Base-by-base conservation (phyloP, 2,797 vertebrate species). In the Danio kyathit region DNA sequence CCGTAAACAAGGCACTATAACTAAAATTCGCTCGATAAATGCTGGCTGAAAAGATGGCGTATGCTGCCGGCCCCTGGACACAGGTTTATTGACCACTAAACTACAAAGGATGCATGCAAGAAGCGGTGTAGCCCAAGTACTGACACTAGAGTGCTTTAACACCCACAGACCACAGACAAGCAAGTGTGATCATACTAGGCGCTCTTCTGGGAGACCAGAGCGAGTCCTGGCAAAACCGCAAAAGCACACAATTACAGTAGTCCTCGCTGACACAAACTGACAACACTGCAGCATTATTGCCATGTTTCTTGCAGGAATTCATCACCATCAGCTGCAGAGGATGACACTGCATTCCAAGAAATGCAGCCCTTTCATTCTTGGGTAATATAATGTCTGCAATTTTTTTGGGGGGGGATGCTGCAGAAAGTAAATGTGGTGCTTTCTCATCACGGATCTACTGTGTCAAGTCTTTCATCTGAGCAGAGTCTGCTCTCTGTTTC, bases 31-130 rank as follows among this genome's bases (percentile, higher is more conserved):
- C 79, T 87, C 81, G 70, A 89, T 90, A 88, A 87, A 83, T 21
- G 79, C 79, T 74, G 60, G 59, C 84, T 70, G 79, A 87, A 86
- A 84, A 69, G 74, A 88, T 81, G 65, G 79, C 81, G 74, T 29
- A 29, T 29, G 78, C 82, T 63, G 73, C 83, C 76, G 29, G 80
- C 82, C 84, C 73, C 80, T 64, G 77, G 85, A 84, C 84, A 82
- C 82, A 44, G 17, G 74, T 86, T 87, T 88, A 89, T 87, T 86
- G 85, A 88, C 76, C 85, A 81, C 86, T 87, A 86, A 87, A 89
- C 84, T 87, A 82, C 81, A 85, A 84, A 40, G 54, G 80, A 84
- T 82, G 79, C 29, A 54, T 74, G 60, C 38, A 46, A 5, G 59
- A 76, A 81, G 70, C 57, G 8, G 59, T 71, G 41, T 49, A 66